Conservation (phyloP, 2,797 vertebrate genomes). For the Florisuga fusca region DNA sequence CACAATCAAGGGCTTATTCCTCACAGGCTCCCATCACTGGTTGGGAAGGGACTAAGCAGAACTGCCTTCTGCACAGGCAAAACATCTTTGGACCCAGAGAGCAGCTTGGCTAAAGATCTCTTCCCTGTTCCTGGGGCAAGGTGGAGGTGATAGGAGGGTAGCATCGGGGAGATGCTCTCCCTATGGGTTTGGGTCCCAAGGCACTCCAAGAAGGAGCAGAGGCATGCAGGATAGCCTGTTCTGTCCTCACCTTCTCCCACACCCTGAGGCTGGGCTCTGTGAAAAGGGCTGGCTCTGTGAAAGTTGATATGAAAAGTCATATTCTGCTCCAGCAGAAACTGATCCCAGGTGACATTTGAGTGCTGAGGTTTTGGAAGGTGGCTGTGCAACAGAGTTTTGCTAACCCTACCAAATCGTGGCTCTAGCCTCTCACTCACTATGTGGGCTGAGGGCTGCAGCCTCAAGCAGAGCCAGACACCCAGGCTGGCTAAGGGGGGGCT, state of each 20-base stretch:
- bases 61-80: not conserved
- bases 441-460: not conserved
- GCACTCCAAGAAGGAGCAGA: not conserved
- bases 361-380: slow-evolving; percentile 54
- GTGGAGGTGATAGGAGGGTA: not conserved
- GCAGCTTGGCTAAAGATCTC: not conserved
- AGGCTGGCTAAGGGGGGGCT: not conserved
- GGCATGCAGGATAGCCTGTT: not conserved
- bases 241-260: not conserved
- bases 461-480: accelerated
- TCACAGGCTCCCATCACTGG: not conserved
- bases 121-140: not conserved
- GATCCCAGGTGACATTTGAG: not conserved
- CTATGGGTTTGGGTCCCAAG: not conserved
- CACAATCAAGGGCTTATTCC: not conserved
- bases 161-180: not conserved
- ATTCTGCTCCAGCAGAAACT: slow-evolving; percentile 50
- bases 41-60: not conserved
- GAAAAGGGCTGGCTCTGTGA: slow-evolving; percentile 15
- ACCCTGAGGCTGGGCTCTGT: not conserved
- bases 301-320: slow-evolving; percentile 27
- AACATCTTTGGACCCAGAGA: not conserved
- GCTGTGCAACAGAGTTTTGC: not conserved
- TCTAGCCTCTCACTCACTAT: accelerated
- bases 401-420: not conserved